Conservation (phyloP, 64 coral and sea anemone species). For the Pachyseris speciosa region DNA sequence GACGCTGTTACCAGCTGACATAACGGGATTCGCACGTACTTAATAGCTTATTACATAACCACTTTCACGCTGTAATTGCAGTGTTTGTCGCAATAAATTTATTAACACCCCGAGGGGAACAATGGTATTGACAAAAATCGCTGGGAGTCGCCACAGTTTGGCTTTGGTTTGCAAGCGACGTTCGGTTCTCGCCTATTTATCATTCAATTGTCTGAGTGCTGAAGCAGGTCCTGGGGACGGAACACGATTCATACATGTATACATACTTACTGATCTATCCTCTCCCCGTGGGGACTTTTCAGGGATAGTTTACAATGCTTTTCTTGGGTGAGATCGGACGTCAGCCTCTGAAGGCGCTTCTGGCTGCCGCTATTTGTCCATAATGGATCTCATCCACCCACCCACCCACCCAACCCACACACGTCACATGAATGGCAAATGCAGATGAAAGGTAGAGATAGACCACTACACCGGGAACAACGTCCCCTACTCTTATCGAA, state of each 20-base stretch:
- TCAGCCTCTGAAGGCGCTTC: too few species aligned
- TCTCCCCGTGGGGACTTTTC: too few species aligned
- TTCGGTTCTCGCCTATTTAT: conserved; percentile 50
- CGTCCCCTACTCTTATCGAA: too few species aligned
- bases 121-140: conserved; percentile 76
- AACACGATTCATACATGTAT: conserved; percentile 28
- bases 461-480: too few species aligned
- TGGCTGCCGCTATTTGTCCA: too few species aligned
- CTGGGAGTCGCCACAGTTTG: conserved; percentile 83
- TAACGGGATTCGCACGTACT: not conserved
- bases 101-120: conserved; percentile 83
- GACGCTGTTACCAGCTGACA: not conserved
- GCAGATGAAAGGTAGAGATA: too few species aligned
- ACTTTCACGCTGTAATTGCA: not conserved
- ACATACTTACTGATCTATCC: too few species aligned
- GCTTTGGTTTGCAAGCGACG: conserved; percentile 65
- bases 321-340: too few species aligned
- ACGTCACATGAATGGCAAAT: too few species aligned
- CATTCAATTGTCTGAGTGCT: conserved; percentile 69
- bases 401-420: too few species aligned
- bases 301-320: too few species aligned
- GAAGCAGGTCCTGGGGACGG: conserved; percentile 15
- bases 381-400: too few species aligned
- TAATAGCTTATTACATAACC: not conserved
- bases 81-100: conserved; percentile 75